These are phyloP conservation scores for Cossypha polioptera DNA, from an alignment of 2,797 vertebrate genomes.

Conservation along the genomic window DNA sequence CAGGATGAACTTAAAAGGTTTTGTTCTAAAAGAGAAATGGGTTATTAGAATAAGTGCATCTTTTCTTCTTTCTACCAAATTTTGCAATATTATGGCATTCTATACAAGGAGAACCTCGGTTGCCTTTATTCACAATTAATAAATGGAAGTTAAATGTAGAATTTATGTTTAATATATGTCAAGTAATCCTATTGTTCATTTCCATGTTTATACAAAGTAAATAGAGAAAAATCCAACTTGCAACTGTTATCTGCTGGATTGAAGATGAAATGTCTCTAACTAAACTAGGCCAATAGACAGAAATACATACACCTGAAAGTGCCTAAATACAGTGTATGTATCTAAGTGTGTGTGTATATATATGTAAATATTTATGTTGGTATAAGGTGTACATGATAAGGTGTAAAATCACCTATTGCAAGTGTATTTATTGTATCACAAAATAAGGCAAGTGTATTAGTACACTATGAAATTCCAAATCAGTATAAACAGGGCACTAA, in stretches of 20 bases:
- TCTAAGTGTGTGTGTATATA: background rate
- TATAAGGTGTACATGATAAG: background rate
- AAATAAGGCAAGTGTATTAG: background rate
- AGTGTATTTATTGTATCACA: background rate
- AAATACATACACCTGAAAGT: background rate
- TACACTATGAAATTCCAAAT: background rate
- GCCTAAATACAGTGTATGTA: background rate
- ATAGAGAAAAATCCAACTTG: conserved; percentile 38
- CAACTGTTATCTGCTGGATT: background rate
- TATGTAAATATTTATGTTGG: background rate
- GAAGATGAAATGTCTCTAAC: background rate
- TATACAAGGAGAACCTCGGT: background rate
- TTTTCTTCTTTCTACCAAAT: conserved; percentile 8
- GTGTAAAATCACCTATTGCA: background rate
- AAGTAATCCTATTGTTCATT: conserved; percentile 37
- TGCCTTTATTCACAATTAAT: conserved; percentile 31
- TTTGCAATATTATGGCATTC: background rate
- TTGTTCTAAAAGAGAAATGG: background rate
- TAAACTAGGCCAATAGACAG: background rate
- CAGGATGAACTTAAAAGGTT: background rate
- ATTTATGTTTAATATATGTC: conserved; percentile 33
- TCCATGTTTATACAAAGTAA: conserved; percentile 17
- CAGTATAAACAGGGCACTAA: background rate
- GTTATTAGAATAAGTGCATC: background rate
- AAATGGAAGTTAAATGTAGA: conserved; percentile 56